Percentiles rank a stretch among this genome's conserved stretches.
Conservation (phyloP, 2,797 vertebrate species). For the Thamnophis elegans region DNA sequence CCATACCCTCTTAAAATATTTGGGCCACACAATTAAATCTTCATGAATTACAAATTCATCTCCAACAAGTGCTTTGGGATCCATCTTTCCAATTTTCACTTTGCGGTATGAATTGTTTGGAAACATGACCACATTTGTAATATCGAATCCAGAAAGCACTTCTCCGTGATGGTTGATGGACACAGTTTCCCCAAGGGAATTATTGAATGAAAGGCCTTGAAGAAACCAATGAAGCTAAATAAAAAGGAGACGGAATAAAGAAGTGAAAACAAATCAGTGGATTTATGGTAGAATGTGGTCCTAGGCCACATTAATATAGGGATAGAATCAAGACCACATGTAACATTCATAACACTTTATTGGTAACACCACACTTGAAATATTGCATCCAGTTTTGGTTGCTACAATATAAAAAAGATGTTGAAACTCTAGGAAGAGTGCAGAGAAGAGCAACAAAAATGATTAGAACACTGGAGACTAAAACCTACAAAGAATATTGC, state of each 20-base stretch:
- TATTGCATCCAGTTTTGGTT: too few species aligned
- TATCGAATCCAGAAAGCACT: not conserved
- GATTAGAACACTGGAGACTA: too few species aligned
- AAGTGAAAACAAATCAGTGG: too few species aligned
- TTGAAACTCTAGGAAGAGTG: too few species aligned
- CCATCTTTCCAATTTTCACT: not conserved
- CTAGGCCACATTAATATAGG: too few species aligned
- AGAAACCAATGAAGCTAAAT: not conserved
- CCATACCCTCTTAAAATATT: not conserved
- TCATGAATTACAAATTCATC: not conserved
- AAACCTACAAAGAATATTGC: too few species aligned
- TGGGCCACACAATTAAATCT: not conserved
- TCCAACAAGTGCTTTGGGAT: not conserved
- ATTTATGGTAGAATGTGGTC: not conserved
- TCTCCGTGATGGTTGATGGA: not conserved
- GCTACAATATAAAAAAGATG: too few species aligned
- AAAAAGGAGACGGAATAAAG: not conserved
- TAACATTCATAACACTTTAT: too few species aligned
- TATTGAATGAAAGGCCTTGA: conserved; percentile 1
- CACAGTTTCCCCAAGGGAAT: not conserved
- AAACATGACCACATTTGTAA: not conserved
- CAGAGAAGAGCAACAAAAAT: too few species aligned
- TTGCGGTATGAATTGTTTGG: conserved; percentile 1
- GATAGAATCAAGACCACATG: too few species aligned
- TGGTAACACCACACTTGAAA: too few species aligned